Conservation (phyloP, 2,888 invertebrate genomes). For the Dicranocentrus wangi region DNA sequence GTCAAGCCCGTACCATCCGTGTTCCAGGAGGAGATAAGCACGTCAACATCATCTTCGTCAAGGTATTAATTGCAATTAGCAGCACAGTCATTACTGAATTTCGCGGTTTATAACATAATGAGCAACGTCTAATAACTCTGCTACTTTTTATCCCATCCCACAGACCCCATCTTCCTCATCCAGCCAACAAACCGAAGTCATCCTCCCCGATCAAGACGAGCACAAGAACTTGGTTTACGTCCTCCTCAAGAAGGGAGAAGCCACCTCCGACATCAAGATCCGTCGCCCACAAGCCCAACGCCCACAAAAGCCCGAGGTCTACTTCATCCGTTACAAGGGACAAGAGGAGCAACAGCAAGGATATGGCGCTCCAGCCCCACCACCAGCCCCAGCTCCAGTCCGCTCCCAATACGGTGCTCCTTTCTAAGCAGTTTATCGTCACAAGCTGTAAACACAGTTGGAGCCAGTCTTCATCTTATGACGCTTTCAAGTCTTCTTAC, state of each 20-base stretch:
- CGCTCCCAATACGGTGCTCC: constrained; percentile 55
- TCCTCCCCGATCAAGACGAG: constrained; percentile 44
- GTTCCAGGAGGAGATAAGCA: constrained; percentile 64
- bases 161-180: constrained; percentile 30
- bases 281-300: constrained; percentile 53
- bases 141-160: constrained; percentile 7
- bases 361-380: constrained; percentile 31
- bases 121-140: too few relatives aligned
- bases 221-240: constrained; percentile 61
- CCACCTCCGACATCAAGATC: constrained; percentile 52
- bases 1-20: constrained; percentile 46
- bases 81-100: too few relatives aligned
- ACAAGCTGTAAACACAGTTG: background rate
- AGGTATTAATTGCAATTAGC: too few relatives aligned
- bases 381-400: constrained; percentile 18
- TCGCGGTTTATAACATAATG: background rate
- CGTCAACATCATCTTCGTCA: constrained; percentile 59
- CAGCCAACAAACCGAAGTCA: constrained; percentile 55
- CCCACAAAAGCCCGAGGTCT: constrained; percentile 42
- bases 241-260: constrained; percentile 52
- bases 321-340: constrained; percentile 56
- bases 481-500: constrained; percentile 16
- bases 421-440: constrained; percentile 23
- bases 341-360: constrained; percentile 27
- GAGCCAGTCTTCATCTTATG: constrained; percentile 25